phyloP scores from a whole-genome alignment of 2,797 vertebrate genomes.

The Dendrocincla fuliginosa region DNA sequence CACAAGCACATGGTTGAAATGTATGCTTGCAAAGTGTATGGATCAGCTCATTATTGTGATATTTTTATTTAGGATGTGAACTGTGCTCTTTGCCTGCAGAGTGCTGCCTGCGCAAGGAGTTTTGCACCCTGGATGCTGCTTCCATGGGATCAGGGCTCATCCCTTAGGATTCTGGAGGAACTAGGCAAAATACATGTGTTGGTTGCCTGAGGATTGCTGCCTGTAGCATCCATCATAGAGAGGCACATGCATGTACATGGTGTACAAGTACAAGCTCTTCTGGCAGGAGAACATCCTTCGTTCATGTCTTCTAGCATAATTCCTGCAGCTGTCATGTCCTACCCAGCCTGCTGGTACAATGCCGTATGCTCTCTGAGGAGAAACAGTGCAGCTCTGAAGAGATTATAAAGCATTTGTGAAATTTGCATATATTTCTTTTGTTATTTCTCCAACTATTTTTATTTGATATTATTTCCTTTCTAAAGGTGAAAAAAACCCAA shows the following conservation, averaged over 20 bases:
- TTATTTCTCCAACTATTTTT: neutral
- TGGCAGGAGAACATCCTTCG: neutral
- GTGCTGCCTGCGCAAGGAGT: neutral
- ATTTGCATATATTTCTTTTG: neutral
- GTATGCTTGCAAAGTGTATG: neutral
- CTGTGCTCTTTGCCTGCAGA: neutral
- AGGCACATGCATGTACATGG: fast-evolving
- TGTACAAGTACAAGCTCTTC: neutral
- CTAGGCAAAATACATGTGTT: fast-evolving
- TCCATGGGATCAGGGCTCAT: neutral
- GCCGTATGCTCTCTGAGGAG: fast-evolving
- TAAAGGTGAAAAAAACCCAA: neutral
- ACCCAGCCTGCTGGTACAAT: neutral
- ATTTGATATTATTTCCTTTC: neutral
- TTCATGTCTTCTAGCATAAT: neutral
- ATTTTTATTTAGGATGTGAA: neutral
- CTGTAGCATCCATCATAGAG: fast-evolving
- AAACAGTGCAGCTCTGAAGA: neutral
- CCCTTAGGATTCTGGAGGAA: neutral
- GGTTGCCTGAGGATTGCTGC: neutral
- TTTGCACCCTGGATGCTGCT: neutral
- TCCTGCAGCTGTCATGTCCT: neutral
- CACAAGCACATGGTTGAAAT: fast-evolving
- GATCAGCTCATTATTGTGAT: neutral
- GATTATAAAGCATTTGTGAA: fast-evolving